Percentiles rank a stretch among this genome's conserved stretches.
Evolutionary conservation across 2,888 invertebrate species (phyloP).

Genomic region (Leptopilina syphax): DNA sequence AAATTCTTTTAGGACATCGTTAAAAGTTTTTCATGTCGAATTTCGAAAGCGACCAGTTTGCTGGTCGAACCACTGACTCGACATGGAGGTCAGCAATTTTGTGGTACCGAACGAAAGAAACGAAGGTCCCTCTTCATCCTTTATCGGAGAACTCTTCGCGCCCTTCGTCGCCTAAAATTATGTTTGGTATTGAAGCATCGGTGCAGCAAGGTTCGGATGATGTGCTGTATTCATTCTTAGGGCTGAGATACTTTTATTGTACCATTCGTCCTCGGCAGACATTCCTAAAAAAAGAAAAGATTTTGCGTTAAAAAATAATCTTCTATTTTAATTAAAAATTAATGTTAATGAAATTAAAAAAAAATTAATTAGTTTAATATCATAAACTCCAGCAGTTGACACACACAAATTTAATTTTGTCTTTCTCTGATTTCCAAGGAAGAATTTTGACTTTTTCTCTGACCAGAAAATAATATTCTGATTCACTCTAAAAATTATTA

Average conservation of each 20-base stretch:
- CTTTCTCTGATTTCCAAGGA: too few species aligned
- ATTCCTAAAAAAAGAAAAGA: slow-evolving; percentile 82
- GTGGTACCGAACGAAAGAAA: slow-evolving; percentile 56
- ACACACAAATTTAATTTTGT: background rate
- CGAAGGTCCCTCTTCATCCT: slow-evolving; percentile 53
- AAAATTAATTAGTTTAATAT: background rate
- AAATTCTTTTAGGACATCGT: slow-evolving; percentile 15
- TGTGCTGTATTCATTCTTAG: slow-evolving; percentile 97
- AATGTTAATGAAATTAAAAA: too few species aligned
- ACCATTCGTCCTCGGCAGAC: slow-evolving; percentile 97
- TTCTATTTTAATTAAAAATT: too few species aligned
- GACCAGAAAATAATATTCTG: too few species aligned
- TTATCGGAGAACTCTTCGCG: slow-evolving; percentile 51
- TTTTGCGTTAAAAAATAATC: too few species aligned
- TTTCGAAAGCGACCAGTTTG: slow-evolving; percentile 31
- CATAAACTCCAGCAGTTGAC: too few species aligned
- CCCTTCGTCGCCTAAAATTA: slow-evolving; percentile 80
- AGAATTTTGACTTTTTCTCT: too few species aligned
- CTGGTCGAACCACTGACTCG: slow-evolving; percentile 36
- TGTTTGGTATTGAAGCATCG: slow-evolving; percentile 98
- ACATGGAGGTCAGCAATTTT: slow-evolving; percentile 44
- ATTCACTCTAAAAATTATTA: too few species aligned
- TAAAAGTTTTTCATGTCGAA: slow-evolving; percentile 33
- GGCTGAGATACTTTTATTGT: slow-evolving; percentile 98
- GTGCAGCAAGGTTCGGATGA: slow-evolving; percentile 95